These are phyloP conservation scores for Drosophila nigrodunni DNA, from an alignment of 1,140 invertebrate species.

Conservation along the genomic window DNA sequence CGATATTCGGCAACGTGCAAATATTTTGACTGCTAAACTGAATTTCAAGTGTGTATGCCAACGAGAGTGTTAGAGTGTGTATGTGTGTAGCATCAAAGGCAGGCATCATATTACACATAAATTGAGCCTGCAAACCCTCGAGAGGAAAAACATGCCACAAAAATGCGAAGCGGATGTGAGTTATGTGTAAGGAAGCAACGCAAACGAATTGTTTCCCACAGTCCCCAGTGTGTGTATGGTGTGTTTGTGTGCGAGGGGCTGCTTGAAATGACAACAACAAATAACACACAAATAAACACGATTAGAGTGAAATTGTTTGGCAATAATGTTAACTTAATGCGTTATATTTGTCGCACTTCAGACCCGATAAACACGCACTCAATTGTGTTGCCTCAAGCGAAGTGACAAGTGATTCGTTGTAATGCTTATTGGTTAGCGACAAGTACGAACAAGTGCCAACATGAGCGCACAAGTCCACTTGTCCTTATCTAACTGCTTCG, in stretches of 20 bases:
- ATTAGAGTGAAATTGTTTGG: conserved; percentile 71
- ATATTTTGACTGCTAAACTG: conserved; percentile 43
- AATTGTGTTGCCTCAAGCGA: conserved; percentile 28
- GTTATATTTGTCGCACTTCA: conserved; percentile 59
- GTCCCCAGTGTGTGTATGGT: conserved; percentile 9
- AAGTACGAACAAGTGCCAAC: conserved; percentile 23
- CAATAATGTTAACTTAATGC: conserved; percentile 67
- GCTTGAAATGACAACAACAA: conserved; percentile 44
- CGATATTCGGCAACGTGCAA: conserved; percentile 45
- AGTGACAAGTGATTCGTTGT: conserved; percentile 43
- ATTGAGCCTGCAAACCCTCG: conserved; percentile 23
- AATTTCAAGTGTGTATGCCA: conserved; percentile 7
- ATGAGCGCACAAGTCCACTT: conserved; percentile 8
- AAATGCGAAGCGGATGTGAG: conserved; percentile 68
- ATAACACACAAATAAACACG: conserved; percentile 51
- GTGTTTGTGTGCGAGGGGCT: conserved; percentile 1
- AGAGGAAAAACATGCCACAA: conserved; percentile 36
- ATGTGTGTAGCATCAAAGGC: conserved; percentile 13
- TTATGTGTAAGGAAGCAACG: conserved; percentile 59
- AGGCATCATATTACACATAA: conserved; percentile 48
- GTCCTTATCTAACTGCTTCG: not conserved
- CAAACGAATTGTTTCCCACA: conserved; percentile 56
- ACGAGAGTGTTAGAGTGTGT: not conserved
- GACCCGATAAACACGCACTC: conserved; percentile 52
- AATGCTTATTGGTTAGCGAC: conserved; percentile 34